Base-by-base conservation (phyloP, 2,113 vertebrate species). In the Lophotis ruficrista region DNA sequence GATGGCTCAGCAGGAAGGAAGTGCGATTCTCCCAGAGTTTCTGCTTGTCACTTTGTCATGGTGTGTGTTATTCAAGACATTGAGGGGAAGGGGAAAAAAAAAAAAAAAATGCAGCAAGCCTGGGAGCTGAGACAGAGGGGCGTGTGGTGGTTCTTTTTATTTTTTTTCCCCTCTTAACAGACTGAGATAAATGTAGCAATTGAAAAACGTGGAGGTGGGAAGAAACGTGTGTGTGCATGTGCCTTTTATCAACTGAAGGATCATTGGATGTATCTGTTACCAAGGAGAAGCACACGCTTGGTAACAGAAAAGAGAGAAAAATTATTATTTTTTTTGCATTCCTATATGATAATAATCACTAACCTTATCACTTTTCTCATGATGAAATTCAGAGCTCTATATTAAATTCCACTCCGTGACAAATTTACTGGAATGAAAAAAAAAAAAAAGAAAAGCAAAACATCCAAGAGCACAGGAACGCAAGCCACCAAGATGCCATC, bases 141-240 rank as follows among this genome's bases (percentile, higher is more conserved):
- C 2, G 37, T 50, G 89, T 69, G 80, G 72, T 76, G 31, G 35
- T 12, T 48, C 77, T 76, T 90, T 84, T 93, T 93, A 76, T 94
- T 83, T 95, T 88, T 90, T 90, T 72, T 69, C 50, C 66, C 69
- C 65, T 87, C 77, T 58, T 94, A 94, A 54, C 95, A 96, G 95
- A 95, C 95, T 89, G 96, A 96, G 97, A 98, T 98, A 97, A 98
- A 97, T 98, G 96, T 95, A 98, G 97, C 98, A 97, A 98, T 97
- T 98, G 45, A 89, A 91, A 95, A 94, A 96, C 47, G 72, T 83
- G 95, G 95, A 89, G 83, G 95, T 93, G 91, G 95, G 83, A 94
- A 96, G 92, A 58, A 91, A 91, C 94, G 51, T 93, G 96, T 96
- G 83, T 76, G 94, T 96, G 89, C 95, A 96, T 94, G 96, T 97